Evolutionary conservation across 2,888 invertebrate species (phyloP), one percentile per base, ranked within the genome.

Genomic region (Andrena praecox): DNA sequence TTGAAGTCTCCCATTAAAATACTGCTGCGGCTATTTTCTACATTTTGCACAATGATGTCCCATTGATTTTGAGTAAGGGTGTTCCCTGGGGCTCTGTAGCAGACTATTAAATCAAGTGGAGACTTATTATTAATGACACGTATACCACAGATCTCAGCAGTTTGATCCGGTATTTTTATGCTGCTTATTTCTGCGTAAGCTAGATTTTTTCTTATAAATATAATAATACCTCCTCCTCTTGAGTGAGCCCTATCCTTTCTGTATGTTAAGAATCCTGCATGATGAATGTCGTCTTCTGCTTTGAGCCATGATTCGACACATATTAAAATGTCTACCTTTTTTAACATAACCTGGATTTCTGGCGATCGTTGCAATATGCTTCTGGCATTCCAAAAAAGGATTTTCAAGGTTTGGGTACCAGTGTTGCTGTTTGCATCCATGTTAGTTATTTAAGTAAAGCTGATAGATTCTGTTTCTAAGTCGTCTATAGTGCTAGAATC

Each of bases 1-100:
- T 72, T 72, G 16, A 54, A 72, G 24, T 72, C 63, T 1, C 72
- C 64, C 10, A 72, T 54, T 33, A 72, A 35, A 24, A 72, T 33
- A 2, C 27, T 24, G 10, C 24, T 2, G 12, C 5, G 1, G 16
- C 35, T 52, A 8, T 54, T 33, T 5, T 54, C 35, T n/a, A 72
- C 4, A 10, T 63, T 72, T 6, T 54, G 8, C 4, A 64, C 24
- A 8, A 72, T 52, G 35, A 4, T 2, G 8, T 72, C 7, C 63
- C 63, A 72, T 2, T 63, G 50, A 5, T n/a, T 4, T 63, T 72
- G 63, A 0, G 52, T 24, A 2, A 63, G 24, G 8, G 20, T 31
- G 1, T 4, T 5, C 4, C 72, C 63, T 52, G 63, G 54, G 10
- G 10, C 31, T 24, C 63, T 31, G 29, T 54, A 72, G 2, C 72